Conservation (phyloP, 2,113 vertebrate genomes). For the Cephalopholis sonnerati region DNA sequence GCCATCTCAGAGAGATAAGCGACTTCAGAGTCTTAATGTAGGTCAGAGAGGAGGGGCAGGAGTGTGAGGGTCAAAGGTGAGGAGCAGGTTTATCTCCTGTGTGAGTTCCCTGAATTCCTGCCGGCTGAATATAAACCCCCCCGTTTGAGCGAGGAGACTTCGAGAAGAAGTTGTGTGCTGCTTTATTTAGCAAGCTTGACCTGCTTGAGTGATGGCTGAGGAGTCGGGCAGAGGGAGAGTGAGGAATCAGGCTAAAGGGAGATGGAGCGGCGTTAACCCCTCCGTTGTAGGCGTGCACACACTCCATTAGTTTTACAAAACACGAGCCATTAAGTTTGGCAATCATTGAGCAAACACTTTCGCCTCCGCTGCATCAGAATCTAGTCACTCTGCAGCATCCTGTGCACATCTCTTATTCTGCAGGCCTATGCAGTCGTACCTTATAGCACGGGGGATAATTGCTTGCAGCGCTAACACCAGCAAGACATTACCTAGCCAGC, state of each 20-base stretch:
- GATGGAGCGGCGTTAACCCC: constrained; percentile 10
- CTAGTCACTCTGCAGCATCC: background rate
- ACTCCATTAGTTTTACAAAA: constrained; percentile 33
- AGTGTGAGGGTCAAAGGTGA: constrained; percentile 54
- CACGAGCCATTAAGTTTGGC: constrained; percentile 42
- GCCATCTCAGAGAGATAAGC: constrained; percentile 36
- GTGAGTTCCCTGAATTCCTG: constrained; percentile 53
- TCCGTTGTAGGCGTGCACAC: background rate
- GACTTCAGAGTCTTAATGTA: constrained; percentile 20
- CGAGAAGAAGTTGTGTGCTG: background rate
- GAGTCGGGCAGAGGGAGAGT: background rate
- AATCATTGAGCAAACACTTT: constrained; percentile 41
- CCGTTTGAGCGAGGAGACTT: constrained; percentile 11
- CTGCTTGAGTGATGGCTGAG: constrained; percentile 29
- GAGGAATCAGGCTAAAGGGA: background rate
- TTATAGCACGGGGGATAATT: constrained; percentile 50
- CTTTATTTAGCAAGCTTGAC: constrained; percentile 52
- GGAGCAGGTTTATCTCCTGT: constrained; percentile 53
- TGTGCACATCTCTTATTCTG: constrained; percentile 19
- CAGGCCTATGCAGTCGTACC: constrained; percentile 46
- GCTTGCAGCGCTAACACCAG: constrained; percentile 33
- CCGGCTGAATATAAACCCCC: background rate
- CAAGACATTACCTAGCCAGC: constrained; percentile 49
- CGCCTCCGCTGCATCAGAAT: constrained; percentile 20
- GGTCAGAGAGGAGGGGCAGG: constrained; percentile 39